phyloP scores from a whole-genome alignment of 2,797 vertebrate genomes.

The Manis pentadactyla region DNA sequence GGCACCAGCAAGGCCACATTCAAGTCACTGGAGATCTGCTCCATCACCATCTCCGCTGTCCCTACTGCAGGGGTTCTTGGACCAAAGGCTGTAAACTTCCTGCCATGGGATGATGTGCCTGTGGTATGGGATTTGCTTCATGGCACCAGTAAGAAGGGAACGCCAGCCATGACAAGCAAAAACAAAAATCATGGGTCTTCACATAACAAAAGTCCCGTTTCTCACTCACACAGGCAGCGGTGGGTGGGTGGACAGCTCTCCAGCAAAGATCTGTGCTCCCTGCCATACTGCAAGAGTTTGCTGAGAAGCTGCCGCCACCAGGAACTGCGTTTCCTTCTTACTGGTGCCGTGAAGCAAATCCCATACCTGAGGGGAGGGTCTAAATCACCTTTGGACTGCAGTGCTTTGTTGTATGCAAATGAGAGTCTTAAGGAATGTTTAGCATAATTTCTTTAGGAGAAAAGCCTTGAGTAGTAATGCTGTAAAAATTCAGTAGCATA shows the following conservation, averaged over 20 bases:
- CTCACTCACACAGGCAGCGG: neutral
- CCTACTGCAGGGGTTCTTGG: neutral
- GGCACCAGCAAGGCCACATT: neutral
- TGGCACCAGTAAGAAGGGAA: neutral
- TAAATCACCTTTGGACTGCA: neutral
- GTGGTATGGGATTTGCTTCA: neutral
- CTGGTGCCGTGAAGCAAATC: too few species aligned
- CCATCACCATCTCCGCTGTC: neutral
- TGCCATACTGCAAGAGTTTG: neutral
- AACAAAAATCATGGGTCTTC: neutral
- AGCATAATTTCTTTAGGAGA: neutral
- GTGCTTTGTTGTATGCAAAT: neutral
- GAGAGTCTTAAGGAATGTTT: neutral
- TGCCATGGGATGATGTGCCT: fast-evolving
- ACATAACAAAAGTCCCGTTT: neutral
- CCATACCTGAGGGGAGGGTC: too few species aligned
- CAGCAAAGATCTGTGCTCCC: neutral
- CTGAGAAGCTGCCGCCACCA: neutral
- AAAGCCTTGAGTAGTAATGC: neutral
- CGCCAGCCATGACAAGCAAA: neutral
- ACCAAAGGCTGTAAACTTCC: neutral
- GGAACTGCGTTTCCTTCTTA: neutral
- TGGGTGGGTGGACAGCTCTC: neutral
- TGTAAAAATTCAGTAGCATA: neutral
- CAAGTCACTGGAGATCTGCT: neutral